phyloP scores from a whole-genome alignment of 2,113 vertebrate genomes.

The Nerophis ophidion region DNA sequence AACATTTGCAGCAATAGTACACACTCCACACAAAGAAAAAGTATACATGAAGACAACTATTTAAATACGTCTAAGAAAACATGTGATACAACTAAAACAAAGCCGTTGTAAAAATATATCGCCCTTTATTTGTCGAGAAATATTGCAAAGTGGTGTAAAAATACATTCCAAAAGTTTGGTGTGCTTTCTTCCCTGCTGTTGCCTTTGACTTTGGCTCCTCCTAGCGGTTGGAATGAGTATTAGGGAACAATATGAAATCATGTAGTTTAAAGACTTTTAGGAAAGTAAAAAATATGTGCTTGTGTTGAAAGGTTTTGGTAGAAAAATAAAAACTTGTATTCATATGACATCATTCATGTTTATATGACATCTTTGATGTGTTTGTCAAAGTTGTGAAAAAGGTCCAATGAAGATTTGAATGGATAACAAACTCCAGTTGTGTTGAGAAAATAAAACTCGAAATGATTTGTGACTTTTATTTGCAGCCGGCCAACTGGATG shows the following conservation, averaged over 20 bases:
- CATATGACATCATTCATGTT: too few relatives aligned
- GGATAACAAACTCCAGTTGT: neutral
- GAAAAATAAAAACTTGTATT: too few relatives aligned
- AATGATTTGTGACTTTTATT: slow-evolving; percentile 16
- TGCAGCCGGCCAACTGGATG: slow-evolving; percentile 73
- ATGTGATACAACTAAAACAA: too few relatives aligned
- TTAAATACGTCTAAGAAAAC: neutral
- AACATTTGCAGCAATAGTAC: too few relatives aligned
- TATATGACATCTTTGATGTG: too few relatives aligned
- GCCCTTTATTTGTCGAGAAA: neutral
- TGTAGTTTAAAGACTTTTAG: too few relatives aligned
- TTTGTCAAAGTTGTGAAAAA: neutral
- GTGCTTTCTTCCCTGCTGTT: neutral
- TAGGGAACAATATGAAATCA: neutral
- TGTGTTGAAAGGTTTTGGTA: neutral
- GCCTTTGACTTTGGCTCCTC: neutral
- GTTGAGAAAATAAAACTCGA: neutral
- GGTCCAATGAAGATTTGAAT: neutral
- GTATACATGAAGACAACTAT: neutral
- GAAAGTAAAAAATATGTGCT: slow-evolving; percentile 10
- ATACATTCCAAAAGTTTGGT: neutral
- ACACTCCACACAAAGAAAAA: too few relatives aligned
- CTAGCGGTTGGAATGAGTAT: neutral
- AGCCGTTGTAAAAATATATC: too few relatives aligned
- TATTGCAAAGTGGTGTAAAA: neutral